Conservation (phyloP, 1,140 invertebrate genomes). For the Bactericera cockerelli region DNA sequence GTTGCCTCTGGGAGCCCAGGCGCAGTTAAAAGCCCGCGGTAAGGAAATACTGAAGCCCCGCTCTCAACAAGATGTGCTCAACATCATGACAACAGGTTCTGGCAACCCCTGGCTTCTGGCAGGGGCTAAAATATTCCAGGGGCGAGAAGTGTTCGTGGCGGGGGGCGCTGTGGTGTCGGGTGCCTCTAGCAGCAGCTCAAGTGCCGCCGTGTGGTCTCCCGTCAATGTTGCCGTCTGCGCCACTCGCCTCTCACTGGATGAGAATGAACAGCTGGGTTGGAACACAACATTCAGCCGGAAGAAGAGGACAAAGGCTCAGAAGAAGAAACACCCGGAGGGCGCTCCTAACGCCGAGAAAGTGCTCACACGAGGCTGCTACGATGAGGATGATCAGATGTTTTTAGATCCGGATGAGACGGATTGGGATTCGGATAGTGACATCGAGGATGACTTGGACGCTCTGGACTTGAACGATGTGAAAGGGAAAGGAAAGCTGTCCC, state of each 20-base stretch:
- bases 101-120: slow-evolving; percentile 6
- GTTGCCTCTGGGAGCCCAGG: background rate
- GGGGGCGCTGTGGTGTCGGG: background rate
- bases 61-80: slow-evolving; percentile 12
- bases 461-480: background rate
- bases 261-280: slow-evolving; percentile 9
- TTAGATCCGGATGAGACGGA: background rate
- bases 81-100: background rate
- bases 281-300: background rate
- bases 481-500: background rate
- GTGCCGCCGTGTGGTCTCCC: slow-evolving; percentile 13
- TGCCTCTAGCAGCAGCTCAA: background rate
- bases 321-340: background rate
- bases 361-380: slow-evolving; percentile 7
- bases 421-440: background rate
- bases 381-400: background rate
- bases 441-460: background rate
- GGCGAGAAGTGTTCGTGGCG: background rate
- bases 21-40: background rate
- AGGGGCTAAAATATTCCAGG: background rate
- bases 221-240: slow-evolving; percentile 10
- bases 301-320: slow-evolving; percentile 9
- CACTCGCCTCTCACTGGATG: background rate
- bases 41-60: slow-evolving; percentile 11
- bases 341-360: background rate